phyloP scores from a whole-genome alignment of 2,888 invertebrate species.

The Opisthograptis luteolata region DNA sequence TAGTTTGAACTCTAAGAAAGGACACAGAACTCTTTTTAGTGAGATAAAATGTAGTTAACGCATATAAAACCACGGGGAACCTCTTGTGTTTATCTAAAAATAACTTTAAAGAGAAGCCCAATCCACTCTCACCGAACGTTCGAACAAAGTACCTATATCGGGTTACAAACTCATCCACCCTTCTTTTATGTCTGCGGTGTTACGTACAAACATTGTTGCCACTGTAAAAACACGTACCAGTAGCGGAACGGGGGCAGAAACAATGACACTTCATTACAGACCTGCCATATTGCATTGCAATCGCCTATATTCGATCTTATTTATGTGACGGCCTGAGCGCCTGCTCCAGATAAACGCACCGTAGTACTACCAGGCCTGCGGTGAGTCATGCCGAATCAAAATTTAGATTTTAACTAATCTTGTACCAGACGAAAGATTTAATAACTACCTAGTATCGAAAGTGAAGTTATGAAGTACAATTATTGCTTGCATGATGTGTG shows the following conservation, averaged over 20 bases:
- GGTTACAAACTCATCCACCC: background rate
- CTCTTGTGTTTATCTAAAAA: no score
- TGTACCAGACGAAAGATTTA: background rate
- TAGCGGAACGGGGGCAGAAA: constrained; percentile 36
- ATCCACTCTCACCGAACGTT: background rate
- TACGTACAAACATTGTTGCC: constrained; percentile 11
- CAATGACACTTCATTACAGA: constrained; percentile 46
- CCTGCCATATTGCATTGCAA: constrained; percentile 63
- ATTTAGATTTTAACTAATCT: constrained; percentile 28
- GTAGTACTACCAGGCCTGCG: constrained; percentile 8
- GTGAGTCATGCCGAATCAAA: constrained; percentile 24
- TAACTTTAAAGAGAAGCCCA: background rate
- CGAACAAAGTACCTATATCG: constrained; percentile 7
- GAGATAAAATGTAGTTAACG: no score
- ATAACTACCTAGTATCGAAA: background rate
- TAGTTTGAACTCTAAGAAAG: no score
- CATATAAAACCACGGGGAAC: no score
- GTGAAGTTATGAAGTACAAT: no score
- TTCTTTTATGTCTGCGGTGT: constrained; percentile 9
- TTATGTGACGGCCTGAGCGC: constrained; percentile 47
- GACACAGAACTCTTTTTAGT: no score
- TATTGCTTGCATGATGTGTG: no score
- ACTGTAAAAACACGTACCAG: constrained; percentile 18
- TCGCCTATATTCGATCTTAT: constrained; percentile 57
- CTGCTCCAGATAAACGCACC: constrained; percentile 35